These are phyloP conservation scores for Siderastrea radians DNA, from an alignment of 92 coral and sea anemone species.

Conservation along the genomic window DNA sequence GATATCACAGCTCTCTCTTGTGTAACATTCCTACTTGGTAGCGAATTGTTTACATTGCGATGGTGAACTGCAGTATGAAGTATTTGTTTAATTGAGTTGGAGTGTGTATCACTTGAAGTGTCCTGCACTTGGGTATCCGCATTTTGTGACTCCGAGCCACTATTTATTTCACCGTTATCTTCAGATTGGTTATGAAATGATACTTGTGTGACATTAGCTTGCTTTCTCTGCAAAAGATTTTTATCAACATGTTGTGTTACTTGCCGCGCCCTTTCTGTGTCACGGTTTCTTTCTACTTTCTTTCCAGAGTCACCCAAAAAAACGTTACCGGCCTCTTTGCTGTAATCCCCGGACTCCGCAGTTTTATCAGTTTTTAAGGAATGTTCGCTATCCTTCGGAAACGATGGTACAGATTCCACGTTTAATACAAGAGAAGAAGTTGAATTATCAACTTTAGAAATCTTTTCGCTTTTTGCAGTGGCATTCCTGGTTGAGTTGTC, in stretches of 20 bases:
- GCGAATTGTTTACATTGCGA: background rate
- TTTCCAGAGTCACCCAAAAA: background rate
- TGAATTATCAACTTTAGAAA: background rate
- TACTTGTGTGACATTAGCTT: background rate
- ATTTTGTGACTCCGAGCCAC: background rate
- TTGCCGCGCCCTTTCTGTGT: background rate
- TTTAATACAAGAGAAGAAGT: background rate
- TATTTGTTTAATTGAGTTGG: background rate
- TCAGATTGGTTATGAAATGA: no score
- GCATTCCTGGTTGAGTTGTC: background rate
- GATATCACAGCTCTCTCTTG: background rate
- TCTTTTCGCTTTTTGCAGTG: background rate
- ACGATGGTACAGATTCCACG: background rate
- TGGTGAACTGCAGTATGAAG: background rate
- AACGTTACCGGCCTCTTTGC: background rate
- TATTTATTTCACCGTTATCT: no score
- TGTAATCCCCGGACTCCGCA: background rate
- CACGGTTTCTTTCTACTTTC: background rate
- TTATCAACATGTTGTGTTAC: background rate
- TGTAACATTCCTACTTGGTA: background rate
- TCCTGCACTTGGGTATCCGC: background rate
- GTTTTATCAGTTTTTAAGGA: background rate
- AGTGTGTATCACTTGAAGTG: background rate
- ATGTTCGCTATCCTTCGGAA: background rate
- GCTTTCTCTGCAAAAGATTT: background rate